phyloP scores from a whole-genome alignment of 2,113 vertebrate genomes.

The Esox niger region DNA sequence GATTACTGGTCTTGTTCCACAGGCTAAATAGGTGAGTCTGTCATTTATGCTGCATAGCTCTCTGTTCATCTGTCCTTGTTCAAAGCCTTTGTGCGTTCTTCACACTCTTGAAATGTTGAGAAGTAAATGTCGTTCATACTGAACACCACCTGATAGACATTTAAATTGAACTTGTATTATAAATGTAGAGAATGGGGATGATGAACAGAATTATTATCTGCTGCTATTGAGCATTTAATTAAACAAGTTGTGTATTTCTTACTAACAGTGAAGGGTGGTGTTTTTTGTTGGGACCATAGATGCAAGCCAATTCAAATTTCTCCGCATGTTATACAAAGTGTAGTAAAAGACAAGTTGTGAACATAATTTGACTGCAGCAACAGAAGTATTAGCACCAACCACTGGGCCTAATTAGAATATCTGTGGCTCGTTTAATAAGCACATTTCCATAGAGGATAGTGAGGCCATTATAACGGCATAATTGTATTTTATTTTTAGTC shows the following conservation, averaged over 20 bases:
- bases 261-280: too few species aligned
- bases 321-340: not conserved
- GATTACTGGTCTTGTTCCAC: slow-evolving; percentile 45
- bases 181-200: too few species aligned
- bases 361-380: slow-evolving; percentile 25
- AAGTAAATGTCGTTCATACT: slow-evolving; percentile 11
- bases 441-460: slow-evolving; percentile 62
- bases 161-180: slow-evolving; percentile 9
- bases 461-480: slow-evolving; percentile 69
- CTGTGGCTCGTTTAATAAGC: slow-evolving; percentile 66
- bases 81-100: slow-evolving; percentile 6
- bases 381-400: slow-evolving; percentile 34
- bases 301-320: too few species aligned
- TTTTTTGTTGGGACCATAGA: too few species aligned
- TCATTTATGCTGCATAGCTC: slow-evolving; percentile 9
- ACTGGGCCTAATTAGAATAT: slow-evolving; percentile 63
- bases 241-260: too few species aligned
- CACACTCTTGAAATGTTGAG: not conserved
- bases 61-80: slow-evolving; percentile 13
- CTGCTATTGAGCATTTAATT: too few species aligned
- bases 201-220: too few species aligned
- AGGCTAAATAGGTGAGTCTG: slow-evolving; percentile 39
- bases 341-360: slow-evolving; percentile 8
- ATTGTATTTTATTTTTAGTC: slow-evolving; percentile 81
- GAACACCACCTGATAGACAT: slow-evolving; percentile 18